These are phyloP conservation scores for Lutraria lutraria DNA, from an alignment of 2,888 invertebrate genomes.

Conservation along the genomic window DNA sequence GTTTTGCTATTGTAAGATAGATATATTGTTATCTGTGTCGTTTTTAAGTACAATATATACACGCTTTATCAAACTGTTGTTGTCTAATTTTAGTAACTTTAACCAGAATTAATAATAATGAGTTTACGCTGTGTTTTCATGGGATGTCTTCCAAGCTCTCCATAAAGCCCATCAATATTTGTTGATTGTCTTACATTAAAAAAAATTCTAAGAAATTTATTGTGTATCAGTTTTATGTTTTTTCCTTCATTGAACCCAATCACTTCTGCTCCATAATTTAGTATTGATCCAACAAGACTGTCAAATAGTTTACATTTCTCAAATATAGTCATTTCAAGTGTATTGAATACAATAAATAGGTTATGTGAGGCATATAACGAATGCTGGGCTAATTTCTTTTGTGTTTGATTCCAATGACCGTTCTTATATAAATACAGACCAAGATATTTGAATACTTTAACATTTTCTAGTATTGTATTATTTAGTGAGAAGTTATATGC, in stretches of 20 bases:
- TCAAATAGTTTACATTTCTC: too few species aligned
- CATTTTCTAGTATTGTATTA: background rate
- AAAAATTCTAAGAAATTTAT: slow-evolving; percentile 5
- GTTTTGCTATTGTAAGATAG: slow-evolving; percentile 8
- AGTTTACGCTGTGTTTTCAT: background rate
- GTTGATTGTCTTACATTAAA: too few species aligned
- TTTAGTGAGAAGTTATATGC: background rate
- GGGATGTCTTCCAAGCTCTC: too few species aligned
- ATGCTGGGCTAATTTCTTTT: too few species aligned
- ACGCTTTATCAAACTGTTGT: background rate
- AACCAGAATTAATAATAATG: too few species aligned
- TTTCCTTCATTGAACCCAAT: slow-evolving; percentile 14
- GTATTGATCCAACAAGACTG: slow-evolving; percentile 21
- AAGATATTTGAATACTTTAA: background rate
- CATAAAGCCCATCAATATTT: too few species aligned
- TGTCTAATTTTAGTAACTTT: background rate
- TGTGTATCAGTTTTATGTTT: too few species aligned
- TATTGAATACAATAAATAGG: too few species aligned
- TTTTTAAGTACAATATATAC: background rate
- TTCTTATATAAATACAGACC: background rate
- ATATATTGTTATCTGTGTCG: background rate
- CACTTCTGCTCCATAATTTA: background rate
- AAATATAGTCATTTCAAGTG: too few species aligned
- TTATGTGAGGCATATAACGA: too few species aligned
- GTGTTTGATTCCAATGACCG: slow-evolving; percentile 17